A percentile compares a stretch with the other conserved stretches of the same genome.
Conservation (phyloP, 2,113 vertebrate species). For the Corapipo altera region DNA sequence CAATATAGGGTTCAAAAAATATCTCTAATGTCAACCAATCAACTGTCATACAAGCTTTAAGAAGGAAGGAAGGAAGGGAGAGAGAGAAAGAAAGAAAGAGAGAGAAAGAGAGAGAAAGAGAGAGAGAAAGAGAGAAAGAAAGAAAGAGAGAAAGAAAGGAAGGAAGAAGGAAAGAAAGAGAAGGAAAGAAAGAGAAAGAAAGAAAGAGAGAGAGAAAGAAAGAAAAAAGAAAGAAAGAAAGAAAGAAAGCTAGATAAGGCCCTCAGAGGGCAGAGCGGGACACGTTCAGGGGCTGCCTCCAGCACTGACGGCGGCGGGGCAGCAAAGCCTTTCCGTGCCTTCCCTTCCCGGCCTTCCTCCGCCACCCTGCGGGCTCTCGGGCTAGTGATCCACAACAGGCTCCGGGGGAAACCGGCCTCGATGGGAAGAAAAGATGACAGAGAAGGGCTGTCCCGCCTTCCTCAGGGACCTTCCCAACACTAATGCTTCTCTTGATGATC, state of each 20-base stretch:
- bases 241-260: not conserved
- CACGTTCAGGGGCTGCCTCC: rapidly evolving
- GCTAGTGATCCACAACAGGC: not conserved
- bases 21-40: too few relatives aligned
- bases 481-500: not conserved
- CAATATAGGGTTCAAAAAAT: not conserved
- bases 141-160: too few relatives aligned
- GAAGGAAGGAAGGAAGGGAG: not conserved
- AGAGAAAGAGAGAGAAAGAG: too few relatives aligned
- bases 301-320: not conserved
- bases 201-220: too few relatives aligned
- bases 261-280: not conserved
- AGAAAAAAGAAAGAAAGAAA: too few relatives aligned
- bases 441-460: not conserved
- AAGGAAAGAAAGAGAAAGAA: too few relatives aligned
- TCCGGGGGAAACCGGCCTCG: not conserved
- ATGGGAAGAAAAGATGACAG: rapidly evolving
- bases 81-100: not conserved
- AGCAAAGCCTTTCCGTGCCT: too few relatives aligned
- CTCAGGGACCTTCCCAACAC: not conserved
- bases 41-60: not conserved
- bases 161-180: too few relatives aligned
- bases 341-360: too few relatives aligned
- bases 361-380: not conserved
- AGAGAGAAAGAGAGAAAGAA: too few relatives aligned